These are phyloP conservation scores for Crioceris asparagi DNA, from an alignment of 2,888 invertebrate species.

Conservation along the genomic window DNA sequence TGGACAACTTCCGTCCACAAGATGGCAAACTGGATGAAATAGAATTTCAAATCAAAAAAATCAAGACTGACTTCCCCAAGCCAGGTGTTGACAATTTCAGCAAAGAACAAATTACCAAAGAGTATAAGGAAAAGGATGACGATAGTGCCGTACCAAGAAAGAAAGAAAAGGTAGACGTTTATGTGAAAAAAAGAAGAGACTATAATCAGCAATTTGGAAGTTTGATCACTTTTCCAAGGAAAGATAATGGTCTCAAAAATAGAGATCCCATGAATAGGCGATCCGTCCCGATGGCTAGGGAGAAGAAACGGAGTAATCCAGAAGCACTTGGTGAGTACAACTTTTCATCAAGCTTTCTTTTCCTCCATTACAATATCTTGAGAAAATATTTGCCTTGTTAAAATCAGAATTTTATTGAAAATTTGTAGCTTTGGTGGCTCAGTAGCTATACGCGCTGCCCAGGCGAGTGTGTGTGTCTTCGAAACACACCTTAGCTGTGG, in stretches of 20 bases:
- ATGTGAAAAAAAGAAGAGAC: slow-evolving; percentile 34
- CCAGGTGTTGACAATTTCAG: slow-evolving; percentile 29
- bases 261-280: slow-evolving; percentile 32
- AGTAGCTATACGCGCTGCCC: too few relatives aligned
- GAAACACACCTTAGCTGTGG: too few relatives aligned
- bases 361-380: too few relatives aligned
- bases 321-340: slow-evolving; percentile 38
- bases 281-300: slow-evolving; percentile 34
- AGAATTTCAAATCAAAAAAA: too few relatives aligned
- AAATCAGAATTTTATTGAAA: too few relatives aligned
- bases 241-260: slow-evolving; percentile 28
- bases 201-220: slow-evolving; percentile 36
- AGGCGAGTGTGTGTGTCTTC: too few relatives aligned
- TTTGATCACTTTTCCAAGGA: slow-evolving; percentile 33
- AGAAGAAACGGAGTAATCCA: slow-evolving; percentile 37
- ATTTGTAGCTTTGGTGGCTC: too few relatives aligned
- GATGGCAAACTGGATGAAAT: slow-evolving; percentile 31
- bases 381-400: too few relatives aligned
- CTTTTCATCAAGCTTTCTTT: too few relatives aligned
- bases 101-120: slow-evolving; percentile 35
- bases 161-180: slow-evolving; percentile 43
- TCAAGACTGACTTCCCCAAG: neutral
- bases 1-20: slow-evolving; percentile 30
- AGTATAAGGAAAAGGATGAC: slow-evolving; percentile 37
- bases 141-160: slow-evolving; percentile 40